Conservation (phyloP, 1,140 invertebrate genomes). For the Chelonus insularis region DNA sequence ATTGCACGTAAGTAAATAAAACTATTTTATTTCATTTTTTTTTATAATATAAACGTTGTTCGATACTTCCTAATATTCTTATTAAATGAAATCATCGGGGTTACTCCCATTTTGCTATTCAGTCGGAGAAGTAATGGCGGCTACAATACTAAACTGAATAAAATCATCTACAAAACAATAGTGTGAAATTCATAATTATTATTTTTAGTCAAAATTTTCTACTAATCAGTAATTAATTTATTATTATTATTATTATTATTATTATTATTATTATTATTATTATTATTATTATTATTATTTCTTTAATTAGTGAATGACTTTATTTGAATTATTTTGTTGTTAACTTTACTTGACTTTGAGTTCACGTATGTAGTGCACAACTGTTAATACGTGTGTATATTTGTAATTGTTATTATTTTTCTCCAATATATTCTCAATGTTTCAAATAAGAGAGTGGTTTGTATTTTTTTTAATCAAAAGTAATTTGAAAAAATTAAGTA, state of each 20-base stretch:
- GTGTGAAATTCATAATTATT: not conserved
- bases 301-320: not conserved
- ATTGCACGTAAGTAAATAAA: constrained; percentile 50
- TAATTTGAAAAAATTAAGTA: not conserved
- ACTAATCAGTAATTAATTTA: no score
- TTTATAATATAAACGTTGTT: not conserved
- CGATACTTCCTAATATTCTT: constrained; percentile 7
- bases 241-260: not conserved
- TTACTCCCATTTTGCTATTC: constrained; percentile 42
- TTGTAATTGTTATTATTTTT: not conserved
- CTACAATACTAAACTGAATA: constrained; percentile 30
- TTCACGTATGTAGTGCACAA: not conserved
- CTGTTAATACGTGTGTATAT: not conserved
- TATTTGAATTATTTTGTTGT: not conserved
- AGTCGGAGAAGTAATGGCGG: constrained; percentile 42
- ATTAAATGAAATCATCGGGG: constrained; percentile 31
- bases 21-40: not conserved
- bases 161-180: not conserved
- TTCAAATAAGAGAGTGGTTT: not conserved
- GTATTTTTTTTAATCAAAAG: not conserved
- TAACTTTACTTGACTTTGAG: not conserved
- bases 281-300: not conserved
- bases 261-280: not conserved
- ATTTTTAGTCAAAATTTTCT: not conserved
- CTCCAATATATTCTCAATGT: not conserved